Evolutionary conservation across 1,140 invertebrate genomes (phyloP), one percentile per base, ranked within the genome.

Genomic region (Apocrypta bakeri): DNA sequence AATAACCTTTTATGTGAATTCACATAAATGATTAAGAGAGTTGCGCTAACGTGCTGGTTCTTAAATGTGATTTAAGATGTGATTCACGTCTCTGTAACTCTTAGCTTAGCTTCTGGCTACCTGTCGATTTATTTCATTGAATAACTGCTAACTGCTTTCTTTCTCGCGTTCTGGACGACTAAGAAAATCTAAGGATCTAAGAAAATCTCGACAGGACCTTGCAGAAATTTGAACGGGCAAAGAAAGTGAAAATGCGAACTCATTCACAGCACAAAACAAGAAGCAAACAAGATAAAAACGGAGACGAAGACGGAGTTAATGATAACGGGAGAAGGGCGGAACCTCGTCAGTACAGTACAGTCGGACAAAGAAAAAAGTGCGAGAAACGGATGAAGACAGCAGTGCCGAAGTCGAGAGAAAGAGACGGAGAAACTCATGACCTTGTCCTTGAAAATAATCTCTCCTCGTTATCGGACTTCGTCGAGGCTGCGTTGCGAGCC

Each of bases 391-490:
- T 42, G 21, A 75, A 76, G 29, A 64, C 21, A 14, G 33, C 33
- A 37, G 79, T 1, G n/a, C n/a, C n/a, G n/a, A n/a, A n/a, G n/a
- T n/a, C 9, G 25, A 73, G 79, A 63, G 56, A 48, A 63, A 27
- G 48, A 79, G 24, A 48, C 2, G 24, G 48, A 33, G 81, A 79
- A 79, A n/a, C 73, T 77, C 61, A 61, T 64, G 81, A 82, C 90
- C 90, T 91, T 90, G 90, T 91, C 90, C 90, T 91, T 90, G 90
- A 76, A 82, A 87, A 88, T 90, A 91, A 91, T 91, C 89, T 90
- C 88, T 88, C 84, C 87, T 90, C 87, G 88, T 91, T 91, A 91
- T 91, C 90, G 90, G 90, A 88, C 89, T 88, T 86, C 87, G 88
- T 82, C 85, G 88, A 87, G 84, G 86, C 74, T 83, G 82, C 69